These are phyloP conservation scores for Fregata magnificens DNA, from an alignment of 2,113 vertebrate species.

Conservation along the genomic window DNA sequence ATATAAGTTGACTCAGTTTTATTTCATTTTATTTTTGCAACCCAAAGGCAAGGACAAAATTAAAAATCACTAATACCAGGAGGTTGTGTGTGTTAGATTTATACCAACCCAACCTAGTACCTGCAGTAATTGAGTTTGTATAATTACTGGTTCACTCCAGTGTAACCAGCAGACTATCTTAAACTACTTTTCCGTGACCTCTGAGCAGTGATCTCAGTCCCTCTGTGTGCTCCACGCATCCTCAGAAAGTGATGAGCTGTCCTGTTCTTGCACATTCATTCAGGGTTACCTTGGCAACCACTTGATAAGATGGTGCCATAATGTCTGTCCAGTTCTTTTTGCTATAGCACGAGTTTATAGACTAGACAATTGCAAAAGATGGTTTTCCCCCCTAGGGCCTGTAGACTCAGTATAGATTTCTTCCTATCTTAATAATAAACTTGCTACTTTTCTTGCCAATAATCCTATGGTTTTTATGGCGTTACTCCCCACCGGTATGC, in stretches of 20 bases:
- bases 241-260: background rate
- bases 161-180: background rate
- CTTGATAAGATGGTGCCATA: conserved; percentile 37
- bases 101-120: background rate
- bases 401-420: background rate
- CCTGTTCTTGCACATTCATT: background rate
- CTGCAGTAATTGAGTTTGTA: background rate
- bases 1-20: background rate
- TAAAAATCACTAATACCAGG: background rate
- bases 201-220: background rate
- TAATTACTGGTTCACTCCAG: background rate
- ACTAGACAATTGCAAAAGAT: background rate
- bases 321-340: background rate
- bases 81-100: background rate
- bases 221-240: background rate
- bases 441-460: background rate
- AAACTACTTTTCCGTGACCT: background rate
- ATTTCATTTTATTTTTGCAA: background rate
- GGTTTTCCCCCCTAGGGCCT: background rate
- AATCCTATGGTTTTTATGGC: background rate
- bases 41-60: background rate
- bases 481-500: background rate
- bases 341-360: background rate
- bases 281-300: conserved; percentile 43
- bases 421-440: background rate